Percentiles rank a stretch among this genome's conserved stretches.
phyloP scores from a whole-genome alignment of 2,113 vertebrate genomes.

The Pomatostomus ruficeps region DNA sequence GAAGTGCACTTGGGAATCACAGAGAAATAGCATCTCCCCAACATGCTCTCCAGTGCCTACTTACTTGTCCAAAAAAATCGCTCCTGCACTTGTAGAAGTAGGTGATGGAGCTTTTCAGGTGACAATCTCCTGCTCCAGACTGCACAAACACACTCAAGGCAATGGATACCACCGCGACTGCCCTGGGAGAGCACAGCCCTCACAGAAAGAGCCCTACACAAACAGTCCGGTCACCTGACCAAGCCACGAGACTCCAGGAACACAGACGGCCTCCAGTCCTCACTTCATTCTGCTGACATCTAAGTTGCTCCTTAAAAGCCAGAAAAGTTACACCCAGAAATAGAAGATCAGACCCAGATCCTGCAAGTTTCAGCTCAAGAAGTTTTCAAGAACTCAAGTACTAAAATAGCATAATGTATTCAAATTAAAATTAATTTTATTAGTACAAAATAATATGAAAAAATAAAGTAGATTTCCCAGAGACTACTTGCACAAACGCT shows the following conservation, averaged over 20 bases:
- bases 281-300: background rate
- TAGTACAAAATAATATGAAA: background rate
- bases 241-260: background rate
- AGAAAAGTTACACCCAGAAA: background rate
- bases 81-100: background rate
- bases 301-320: background rate
- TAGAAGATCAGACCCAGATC: background rate
- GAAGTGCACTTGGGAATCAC: background rate
- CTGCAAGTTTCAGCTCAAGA: background rate
- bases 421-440: background rate
- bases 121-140: background rate
- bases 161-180: accelerated
- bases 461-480: background rate
- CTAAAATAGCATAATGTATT: background rate
- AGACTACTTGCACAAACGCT: background rate
- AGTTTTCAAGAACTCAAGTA: background rate
- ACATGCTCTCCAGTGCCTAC: background rate
- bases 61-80: background rate
- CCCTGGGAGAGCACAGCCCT: background rate
- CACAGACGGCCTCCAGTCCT: background rate
- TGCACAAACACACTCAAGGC: background rate
- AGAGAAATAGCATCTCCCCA: background rate
- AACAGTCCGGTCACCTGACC: no score
- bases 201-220: background rate
- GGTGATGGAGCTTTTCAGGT: background rate